Conservation (phyloP, 2,888 invertebrate genomes). For the Bellardia pandia region DNA sequence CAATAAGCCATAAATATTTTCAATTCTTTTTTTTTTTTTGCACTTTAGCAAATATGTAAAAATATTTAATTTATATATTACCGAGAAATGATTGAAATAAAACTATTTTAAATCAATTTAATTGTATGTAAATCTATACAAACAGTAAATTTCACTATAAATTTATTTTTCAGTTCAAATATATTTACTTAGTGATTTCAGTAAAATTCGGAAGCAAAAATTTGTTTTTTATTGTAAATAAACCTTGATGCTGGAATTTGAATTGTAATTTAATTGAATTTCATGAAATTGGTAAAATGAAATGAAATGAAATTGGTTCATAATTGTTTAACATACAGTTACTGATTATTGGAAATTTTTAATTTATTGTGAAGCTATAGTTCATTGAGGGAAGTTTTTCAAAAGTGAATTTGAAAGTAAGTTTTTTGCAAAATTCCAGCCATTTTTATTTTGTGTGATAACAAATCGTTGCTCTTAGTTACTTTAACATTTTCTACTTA, state of each 20-base stretch:
- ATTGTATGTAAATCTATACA: background rate
- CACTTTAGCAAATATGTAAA: background rate
- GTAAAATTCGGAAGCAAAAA: no score
- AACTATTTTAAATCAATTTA: slow-evolving; percentile 13
- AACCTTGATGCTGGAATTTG: background rate
- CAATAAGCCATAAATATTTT: background rate
- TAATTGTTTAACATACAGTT: background rate
- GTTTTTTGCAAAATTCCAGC: no score
- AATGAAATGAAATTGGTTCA: background rate
- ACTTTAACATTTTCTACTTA: no score
- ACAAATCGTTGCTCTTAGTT: no score
- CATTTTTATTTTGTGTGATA: no score
- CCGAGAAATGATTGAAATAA: background rate
- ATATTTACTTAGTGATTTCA: background rate
- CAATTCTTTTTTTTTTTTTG: background rate
- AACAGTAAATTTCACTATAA: background rate
- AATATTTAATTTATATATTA: slow-evolving; percentile 4
- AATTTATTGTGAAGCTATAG: no score
- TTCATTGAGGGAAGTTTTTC: no score
- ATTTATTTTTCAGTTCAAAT: background rate
- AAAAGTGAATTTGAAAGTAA: no score
- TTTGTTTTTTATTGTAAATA: background rate
- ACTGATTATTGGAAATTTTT: background rate
- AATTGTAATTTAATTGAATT: slow-evolving; percentile 4
- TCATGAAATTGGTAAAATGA: no score